Percentiles rank a stretch among this genome's conserved stretches.
These are phyloP conservation scores for Apis florea DNA, from an alignment of 1,140 invertebrate species.

Conservation along the genomic window DNA sequence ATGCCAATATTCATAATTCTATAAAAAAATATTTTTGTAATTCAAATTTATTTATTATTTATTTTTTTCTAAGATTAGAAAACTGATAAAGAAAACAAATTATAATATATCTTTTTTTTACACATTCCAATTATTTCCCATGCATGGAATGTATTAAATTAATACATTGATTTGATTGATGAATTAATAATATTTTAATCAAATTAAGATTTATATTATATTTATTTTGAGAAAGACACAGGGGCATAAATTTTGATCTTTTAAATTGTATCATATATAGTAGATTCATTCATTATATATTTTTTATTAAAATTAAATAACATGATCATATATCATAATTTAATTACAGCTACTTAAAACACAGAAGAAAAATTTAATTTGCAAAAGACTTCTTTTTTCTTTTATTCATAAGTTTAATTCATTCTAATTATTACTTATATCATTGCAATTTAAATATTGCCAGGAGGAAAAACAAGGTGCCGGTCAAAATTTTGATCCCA, in stretches of 20 bases:
- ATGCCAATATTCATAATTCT: not conserved
- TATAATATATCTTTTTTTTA: conserved; percentile 2
- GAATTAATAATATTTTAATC: conserved; percentile 12
- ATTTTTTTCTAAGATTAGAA: not conserved
- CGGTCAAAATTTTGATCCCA: conserved; percentile 78
- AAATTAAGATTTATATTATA: not conserved
- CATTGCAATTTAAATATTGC: conserved; percentile 69
- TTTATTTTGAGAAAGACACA: conserved; percentile 9
- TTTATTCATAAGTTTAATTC: conserved; percentile 24
- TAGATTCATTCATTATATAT: not conserved
- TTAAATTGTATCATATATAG: not conserved
- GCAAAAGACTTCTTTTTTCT: conserved; percentile 3
- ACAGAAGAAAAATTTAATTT: not conserved
- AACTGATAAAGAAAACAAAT: not conserved
- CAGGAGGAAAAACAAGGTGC: conserved; percentile 80
- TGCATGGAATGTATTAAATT: conserved; percentile 38
- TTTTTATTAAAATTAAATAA: conserved; percentile 8
- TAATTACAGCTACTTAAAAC: not conserved
- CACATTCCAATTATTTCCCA: conserved; percentile 22
- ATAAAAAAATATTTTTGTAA: not conserved
- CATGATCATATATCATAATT: not conserved
- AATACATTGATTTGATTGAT: too few species aligned
- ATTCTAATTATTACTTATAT: conserved; percentile 30
- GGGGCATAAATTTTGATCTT: conserved; percentile 28
- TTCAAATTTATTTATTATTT: conserved; percentile 26